A percentile compares a stretch with the other conserved stretches of the same genome.
Evolutionary conservation across 1,140 invertebrate genomes (phyloP).

Genomic region (Charaxes varanes): DNA sequence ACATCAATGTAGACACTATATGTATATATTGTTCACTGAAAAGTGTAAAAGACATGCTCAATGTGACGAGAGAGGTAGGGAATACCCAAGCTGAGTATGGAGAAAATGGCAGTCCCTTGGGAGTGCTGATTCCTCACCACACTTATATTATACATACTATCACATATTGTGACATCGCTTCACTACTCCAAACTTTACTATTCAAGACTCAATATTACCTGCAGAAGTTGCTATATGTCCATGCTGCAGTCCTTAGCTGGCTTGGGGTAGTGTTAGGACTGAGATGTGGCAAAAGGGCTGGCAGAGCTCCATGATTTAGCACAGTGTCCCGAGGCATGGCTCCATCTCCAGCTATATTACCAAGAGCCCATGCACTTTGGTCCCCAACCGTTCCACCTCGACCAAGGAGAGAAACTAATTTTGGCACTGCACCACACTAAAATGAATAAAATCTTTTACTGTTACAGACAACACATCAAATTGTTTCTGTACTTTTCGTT

Average conservation of each 20-base stretch:
- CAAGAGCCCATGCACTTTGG: slow-evolving; percentile 98
- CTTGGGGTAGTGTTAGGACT: slow-evolving; percentile 61
- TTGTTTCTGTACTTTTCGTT: too few species aligned
- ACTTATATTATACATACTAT: too few species aligned
- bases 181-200: neutral
- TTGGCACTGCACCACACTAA: slow-evolving; percentile 87
- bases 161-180: too few species aligned
- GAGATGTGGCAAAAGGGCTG: slow-evolving; percentile 80
- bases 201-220: slow-evolving; percentile 21
- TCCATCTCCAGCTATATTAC: slow-evolving; percentile 97
- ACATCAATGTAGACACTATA: too few species aligned
- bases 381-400: slow-evolving; percentile 90
- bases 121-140: too few species aligned
- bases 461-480: too few species aligned
- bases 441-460: neutral
- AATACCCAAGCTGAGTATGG: too few species aligned
- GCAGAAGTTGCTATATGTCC: slow-evolving; percentile 92
- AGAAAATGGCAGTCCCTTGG: too few species aligned
- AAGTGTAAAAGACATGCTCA: too few species aligned
- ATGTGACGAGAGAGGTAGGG: too few species aligned
- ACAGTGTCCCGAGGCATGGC: slow-evolving; percentile 85
- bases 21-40: too few species aligned
- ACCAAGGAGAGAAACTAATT: slow-evolving; percentile 85
- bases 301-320: slow-evolving; percentile 77
- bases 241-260: slow-evolving; percentile 81